A percentile compares a stretch with the other conserved stretches of the same genome.
Conservation (phyloP, 2,888 invertebrate genomes). For the Norana najaformis region DNA sequence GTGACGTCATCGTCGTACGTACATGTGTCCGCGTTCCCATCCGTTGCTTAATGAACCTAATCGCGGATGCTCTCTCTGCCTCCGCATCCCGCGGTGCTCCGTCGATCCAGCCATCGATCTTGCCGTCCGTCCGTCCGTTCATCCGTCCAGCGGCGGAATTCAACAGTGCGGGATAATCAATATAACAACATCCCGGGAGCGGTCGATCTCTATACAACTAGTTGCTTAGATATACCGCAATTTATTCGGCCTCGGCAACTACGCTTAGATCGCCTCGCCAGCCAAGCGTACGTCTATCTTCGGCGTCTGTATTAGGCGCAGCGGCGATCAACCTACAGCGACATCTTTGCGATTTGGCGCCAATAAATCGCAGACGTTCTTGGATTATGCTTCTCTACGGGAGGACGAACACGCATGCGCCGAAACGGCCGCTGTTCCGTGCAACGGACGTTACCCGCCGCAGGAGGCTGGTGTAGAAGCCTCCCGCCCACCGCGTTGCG, state of each 20-base stretch:
- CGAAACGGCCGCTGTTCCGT: neutral
- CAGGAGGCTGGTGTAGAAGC: neutral
- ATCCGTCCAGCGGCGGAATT: neutral
- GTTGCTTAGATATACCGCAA: neutral
- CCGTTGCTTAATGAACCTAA: neutral
- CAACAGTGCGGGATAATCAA: neutral
- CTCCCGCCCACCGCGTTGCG: neutral
- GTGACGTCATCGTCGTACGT: neutral
- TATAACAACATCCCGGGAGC: constrained; percentile 3
- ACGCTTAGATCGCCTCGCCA: neutral
- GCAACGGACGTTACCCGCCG: neutral
- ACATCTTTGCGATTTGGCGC: constrained; percentile 13
- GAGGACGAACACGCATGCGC: neutral
- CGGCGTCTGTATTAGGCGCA: neutral
- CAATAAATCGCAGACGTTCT: constrained; percentile 13
- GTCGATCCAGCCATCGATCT: neutral
- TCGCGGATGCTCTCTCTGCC: neutral
- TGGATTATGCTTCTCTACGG: constrained; percentile 5
- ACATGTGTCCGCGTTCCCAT: neutral
- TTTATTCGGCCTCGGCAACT: neutral
- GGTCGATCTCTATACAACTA: neutral
- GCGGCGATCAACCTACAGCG: neutral
- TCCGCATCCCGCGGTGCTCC: neutral
- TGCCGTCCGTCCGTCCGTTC: neutral
- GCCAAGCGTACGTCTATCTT: neutral